Evolutionary conservation across 1,140 invertebrate genomes (phyloP).

Genomic region (Ooceraea biroi): DNA sequence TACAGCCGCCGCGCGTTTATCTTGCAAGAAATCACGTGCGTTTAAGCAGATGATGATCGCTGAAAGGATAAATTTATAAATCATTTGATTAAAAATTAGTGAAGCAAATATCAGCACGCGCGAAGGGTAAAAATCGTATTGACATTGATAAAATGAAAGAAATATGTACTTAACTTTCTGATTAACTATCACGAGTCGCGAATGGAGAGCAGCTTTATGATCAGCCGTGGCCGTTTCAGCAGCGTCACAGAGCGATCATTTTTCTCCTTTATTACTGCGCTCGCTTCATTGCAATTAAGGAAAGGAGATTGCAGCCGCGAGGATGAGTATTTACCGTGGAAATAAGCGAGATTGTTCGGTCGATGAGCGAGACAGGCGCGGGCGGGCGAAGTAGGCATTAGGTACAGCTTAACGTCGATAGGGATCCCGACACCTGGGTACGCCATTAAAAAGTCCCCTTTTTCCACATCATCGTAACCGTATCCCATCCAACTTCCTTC

Average conservation of each 20-base stretch:
- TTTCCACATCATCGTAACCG: conserved; percentile 40
- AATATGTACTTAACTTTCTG: not conserved
- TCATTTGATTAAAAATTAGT: not conserved
- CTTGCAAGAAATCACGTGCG: not conserved
- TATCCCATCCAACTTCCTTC: conserved; percentile 54
- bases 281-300: conserved; percentile 25
- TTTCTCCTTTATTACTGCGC: not conserved
- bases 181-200: conserved; percentile 1
- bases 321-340: conserved; percentile 20
- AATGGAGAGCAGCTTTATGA: not conserved
- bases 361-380: not conserved
- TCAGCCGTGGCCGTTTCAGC: not conserved
- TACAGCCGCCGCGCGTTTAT: not conserved
- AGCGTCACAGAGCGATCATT: not conserved
- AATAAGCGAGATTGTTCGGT: conserved; percentile 36
- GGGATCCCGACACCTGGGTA: conserved; percentile 58
- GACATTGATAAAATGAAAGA: not conserved
- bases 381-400: conserved; percentile 47
- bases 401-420: conserved; percentile 50
- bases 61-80: not conserved
- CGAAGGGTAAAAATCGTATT: not conserved
- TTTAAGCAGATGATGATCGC: too few species aligned
- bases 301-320: conserved; percentile 40
- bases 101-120: not conserved
- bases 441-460: conserved; percentile 66